phyloP scores from a whole-genome alignment of 2,888 invertebrate genomes.

The Ceramica pisi region DNA sequence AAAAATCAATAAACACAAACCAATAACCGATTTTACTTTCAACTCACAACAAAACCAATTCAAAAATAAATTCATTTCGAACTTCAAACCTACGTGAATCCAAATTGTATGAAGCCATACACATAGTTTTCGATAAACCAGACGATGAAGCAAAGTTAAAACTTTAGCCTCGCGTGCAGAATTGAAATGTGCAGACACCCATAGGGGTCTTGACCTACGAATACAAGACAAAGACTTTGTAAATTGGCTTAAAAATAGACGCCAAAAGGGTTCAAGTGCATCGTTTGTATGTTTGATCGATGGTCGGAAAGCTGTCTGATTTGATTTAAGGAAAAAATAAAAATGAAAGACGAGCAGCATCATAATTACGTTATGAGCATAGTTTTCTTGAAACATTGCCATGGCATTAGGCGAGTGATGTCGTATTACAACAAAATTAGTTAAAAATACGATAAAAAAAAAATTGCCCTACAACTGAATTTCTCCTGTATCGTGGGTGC shows the following conservation, averaged over 20 bases:
- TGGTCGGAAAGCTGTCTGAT: constrained; percentile 4
- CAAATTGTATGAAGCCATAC: constrained; percentile 27
- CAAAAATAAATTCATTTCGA: constrained; percentile 14
- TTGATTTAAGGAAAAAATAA: background rate
- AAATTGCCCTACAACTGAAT: no score
- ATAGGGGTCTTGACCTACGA: constrained; percentile 37
- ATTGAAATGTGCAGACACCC: constrained; percentile 47
- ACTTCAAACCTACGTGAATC: constrained; percentile 33
- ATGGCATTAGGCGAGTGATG: background rate
- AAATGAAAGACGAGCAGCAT: background rate
- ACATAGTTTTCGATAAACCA: constrained; percentile 27
- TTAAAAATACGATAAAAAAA: no score
- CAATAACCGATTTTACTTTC: background rate
- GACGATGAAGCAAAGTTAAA: constrained; percentile 44
- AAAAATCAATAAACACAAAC: constrained; percentile 26
- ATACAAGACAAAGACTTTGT: constrained; percentile 36
- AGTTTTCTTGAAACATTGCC: background rate
- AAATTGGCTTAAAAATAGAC: constrained; percentile 26
- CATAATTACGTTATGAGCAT: background rate
- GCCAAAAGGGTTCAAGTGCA: background rate
- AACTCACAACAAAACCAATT: constrained; percentile 22
- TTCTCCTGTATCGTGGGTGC: no score
- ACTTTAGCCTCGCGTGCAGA: constrained; percentile 37
- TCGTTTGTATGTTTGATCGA: background rate
- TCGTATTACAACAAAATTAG: no score